Base-by-base conservation (phyloP, 2,797 vertebrate species). In the Oreonectes daqikongensis region DNA sequence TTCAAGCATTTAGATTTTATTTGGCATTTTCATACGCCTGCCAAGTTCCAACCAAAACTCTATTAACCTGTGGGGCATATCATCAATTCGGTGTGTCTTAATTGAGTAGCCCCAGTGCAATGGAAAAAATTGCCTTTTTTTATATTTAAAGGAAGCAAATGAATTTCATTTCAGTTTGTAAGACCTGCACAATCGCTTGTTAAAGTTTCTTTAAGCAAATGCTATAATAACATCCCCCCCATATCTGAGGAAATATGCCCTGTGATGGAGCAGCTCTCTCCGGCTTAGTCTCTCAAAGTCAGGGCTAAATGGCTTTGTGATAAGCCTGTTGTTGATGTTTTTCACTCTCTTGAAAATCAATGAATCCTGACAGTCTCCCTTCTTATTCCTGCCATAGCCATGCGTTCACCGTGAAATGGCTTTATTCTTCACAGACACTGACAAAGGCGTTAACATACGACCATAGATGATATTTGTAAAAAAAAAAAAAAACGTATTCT, bases 341-440 rank as follows among this genome's bases (percentile, higher is more conserved):
- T 85, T 80, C 77, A 77, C 72, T 81, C 60, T 57, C 69, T 44
- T 22, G 69, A 79, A 65, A 63, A 88, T 87, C 82, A 80, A 74
- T 75, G 74, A 55, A 61, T 79, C 68, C 79, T 85, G 87, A 86
- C 84, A 72, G 70, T 57, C 55, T 78, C 78, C 77, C 44, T 80
- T 55, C 86, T 75, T 82, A 73, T 44, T 81, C 69, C 80, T 74
- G 76, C 32, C 77, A 68, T 79, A 46, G 71, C 72, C 73, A 61
- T 48, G 73, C 79, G 77, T 81, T 81, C 64, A 40, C 80, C 81
- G 79, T 81, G 79, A 82, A 84, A 82, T 76, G 69, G 68, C 72
- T 77, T 57, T 72, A 82, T 84, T 82, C 73, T 77, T 82, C 76
- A 74, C 61, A 60, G 69, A 44, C 46, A 38, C 46, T 18, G 72